Evolutionary conservation across 1,140 invertebrate species (phyloP), one percentile per base, ranked within the genome.

Genomic region (Archivesica marissinica): DNA sequence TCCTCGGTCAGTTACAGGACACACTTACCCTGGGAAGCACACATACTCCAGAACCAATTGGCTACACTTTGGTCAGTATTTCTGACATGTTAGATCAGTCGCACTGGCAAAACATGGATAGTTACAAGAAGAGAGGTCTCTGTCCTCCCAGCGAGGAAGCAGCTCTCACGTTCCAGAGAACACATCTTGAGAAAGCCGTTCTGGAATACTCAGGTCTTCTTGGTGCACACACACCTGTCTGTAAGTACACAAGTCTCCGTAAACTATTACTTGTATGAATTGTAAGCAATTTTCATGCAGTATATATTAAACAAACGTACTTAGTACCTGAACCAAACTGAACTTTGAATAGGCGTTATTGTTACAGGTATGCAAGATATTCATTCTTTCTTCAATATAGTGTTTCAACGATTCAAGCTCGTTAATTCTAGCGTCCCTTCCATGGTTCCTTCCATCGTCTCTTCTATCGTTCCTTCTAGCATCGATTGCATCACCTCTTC

Each of bases 91-190:
- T 85, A 33, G 72, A 75, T 44, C n/a, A 74, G 30, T 35, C 59
- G 13, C 47, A 77, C 59, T 85, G 82, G 82, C 82, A 85, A 25
- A 68, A 66, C n/a, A 68, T 85, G 17, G 64, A 50, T 70, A 74
- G 78, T 38, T 77, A 68, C 82, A 56, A 85, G 44, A 39, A 77
- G 7, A 35, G 82, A 35, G 82, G 82, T 38, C 47, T 85, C n/a
- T 85, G 82, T 28, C 82, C 82, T 39, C 82, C 56, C 38, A 85
- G 82, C 44, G 44, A 64, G 11, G 82, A 85, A 38, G 75, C 74
- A 13, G 82, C 82, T n/a, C 35, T 85, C 9, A 41, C 59, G 15
- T 78, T 33, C 28, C 39, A 66, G 15, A 76, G 64, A 30, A 52
- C 25, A 23, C 44, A 77, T 25, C 74, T 85, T n/a, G 61, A 85